Percentiles rank a stretch among this genome's conserved stretches.
phyloP scores from a whole-genome alignment of 2,888 invertebrate species.

The Didymodactylos carnosus region DNA sequence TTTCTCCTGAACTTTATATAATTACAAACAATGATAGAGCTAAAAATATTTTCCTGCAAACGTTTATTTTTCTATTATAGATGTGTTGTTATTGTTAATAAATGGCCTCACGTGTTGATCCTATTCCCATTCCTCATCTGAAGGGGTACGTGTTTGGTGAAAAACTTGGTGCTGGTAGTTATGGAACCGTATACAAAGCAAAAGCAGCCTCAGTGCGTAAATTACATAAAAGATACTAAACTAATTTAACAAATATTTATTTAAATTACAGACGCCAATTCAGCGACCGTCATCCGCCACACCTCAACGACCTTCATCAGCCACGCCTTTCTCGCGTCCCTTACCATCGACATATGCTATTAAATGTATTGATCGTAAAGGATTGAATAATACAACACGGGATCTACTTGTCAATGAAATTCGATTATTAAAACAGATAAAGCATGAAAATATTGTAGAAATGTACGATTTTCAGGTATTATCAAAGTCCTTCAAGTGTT shows the following conservation, averaged over 20 bases:
- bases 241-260: no score
- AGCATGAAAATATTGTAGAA: conserved; percentile 59
- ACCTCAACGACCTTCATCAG: no score
- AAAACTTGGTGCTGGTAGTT: background rate
- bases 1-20: background rate
- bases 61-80: background rate
- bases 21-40: background rate
- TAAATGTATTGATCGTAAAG: conserved; percentile 56
- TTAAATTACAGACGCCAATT: no score
- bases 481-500: background rate
- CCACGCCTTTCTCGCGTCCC: no score
- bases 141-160: background rate
- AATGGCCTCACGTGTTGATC: background rate
- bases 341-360: conserved; percentile 41
- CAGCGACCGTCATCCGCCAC: no score
- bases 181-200: background rate
- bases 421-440: conserved; percentile 51
- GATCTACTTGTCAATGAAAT: conserved; percentile 67
- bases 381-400: conserved; percentile 50
- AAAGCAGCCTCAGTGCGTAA: background rate
- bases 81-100: background rate
- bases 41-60: no score
- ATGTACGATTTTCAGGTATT: conserved; percentile 52
- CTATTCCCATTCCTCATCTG: background rate
- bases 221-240: background rate